These are phyloP conservation scores for Pterocles burchelli DNA, from an alignment of 2,113 vertebrate species.

Conservation along the genomic window DNA sequence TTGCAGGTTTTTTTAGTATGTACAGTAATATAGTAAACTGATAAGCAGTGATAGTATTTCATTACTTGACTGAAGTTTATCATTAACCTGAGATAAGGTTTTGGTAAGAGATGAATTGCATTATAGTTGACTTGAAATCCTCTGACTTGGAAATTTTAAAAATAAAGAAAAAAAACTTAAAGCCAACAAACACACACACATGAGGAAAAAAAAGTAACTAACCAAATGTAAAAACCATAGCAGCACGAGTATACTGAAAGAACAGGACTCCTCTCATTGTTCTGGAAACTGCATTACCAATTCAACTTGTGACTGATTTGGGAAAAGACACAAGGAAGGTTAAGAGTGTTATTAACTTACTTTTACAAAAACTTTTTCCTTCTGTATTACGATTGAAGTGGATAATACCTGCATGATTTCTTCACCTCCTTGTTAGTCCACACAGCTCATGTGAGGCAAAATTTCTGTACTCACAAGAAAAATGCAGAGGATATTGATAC, in stretches of 20 bases:
- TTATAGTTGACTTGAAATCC: neutral
- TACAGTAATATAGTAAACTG: neutral
- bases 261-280: neutral
- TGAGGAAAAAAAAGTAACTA: neutral
- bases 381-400: neutral
- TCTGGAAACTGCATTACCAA: neutral
- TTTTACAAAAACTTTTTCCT: neutral
- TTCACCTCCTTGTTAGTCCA: neutral
- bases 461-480: neutral
- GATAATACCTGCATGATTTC: neutral
- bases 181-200: neutral
- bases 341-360: neutral
- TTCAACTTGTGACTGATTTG: neutral
- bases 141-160: conserved; percentile 29
- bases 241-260: neutral
- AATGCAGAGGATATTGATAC: neutral
- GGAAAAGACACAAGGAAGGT: neutral
- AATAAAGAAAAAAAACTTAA: neutral
- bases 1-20: neutral
- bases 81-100: neutral
- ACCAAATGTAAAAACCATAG: neutral
- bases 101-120: neutral
- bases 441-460: neutral
- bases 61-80: conserved; percentile 15
- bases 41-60: neutral